Conservation (phyloP, 2,797 vertebrate species). For the Apogon talboti region DNA sequence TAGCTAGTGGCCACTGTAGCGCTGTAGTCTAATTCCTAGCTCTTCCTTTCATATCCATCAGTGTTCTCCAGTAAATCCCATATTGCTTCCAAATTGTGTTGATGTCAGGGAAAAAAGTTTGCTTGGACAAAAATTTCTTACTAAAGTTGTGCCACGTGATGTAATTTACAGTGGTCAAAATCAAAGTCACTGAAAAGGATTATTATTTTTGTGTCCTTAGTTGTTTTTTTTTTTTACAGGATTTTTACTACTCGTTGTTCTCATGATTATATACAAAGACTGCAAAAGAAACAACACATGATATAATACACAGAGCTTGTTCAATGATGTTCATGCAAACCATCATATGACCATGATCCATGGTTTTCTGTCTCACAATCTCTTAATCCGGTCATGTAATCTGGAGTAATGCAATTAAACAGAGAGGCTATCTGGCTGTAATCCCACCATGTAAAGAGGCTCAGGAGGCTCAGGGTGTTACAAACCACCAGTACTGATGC, state of each 20-base stretch:
- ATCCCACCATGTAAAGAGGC: conserved; percentile 36
- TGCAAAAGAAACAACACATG: not conserved
- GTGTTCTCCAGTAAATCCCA: too few species aligned
- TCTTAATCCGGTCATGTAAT: conserved; percentile 59
- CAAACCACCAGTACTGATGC: conserved; percentile 9
- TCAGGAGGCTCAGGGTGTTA: conserved; percentile 26
- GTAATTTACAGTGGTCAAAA: too few species aligned
- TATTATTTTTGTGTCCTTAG: not conserved
- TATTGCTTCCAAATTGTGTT: too few species aligned
- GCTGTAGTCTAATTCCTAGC: too few species aligned
- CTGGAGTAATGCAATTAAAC: conserved; percentile 58
- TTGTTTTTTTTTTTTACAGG: not conserved
- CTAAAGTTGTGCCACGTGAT: too few species aligned
- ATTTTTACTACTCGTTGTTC: not conserved
- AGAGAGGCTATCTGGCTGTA: conserved; percentile 38
- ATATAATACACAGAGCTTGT: not conserved
- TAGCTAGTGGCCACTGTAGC: too few species aligned
- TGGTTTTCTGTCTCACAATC: conserved; percentile 9
- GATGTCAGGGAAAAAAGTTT: too few species aligned
- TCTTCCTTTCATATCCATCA: too few species aligned
- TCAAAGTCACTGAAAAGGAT: too few species aligned
- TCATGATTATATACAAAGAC: not conserved
- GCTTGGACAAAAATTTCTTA: too few species aligned
- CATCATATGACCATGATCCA: not conserved
- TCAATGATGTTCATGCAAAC: conserved; percentile 11